Percentiles rank a stretch among this genome's conserved stretches.
phyloP scores from a whole-genome alignment of 1,140 invertebrate genomes.

The Hylaeus anthracinus region DNA sequence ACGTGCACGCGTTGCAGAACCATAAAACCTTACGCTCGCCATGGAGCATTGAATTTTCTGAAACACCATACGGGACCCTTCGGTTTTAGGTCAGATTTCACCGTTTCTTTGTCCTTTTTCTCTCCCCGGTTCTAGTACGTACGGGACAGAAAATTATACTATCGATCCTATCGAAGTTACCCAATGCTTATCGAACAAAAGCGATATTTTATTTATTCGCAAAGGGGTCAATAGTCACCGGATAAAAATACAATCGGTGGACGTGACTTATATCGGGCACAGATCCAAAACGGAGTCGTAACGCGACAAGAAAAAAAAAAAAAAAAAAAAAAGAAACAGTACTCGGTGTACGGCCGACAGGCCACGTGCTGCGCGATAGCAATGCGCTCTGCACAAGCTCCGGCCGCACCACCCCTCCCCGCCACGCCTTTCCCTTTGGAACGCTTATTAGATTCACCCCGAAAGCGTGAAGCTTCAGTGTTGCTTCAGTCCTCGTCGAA shows the following conservation, averaged over 20 bases:
- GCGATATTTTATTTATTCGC: background rate
- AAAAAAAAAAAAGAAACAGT: background rate
- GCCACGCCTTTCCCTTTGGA: background rate
- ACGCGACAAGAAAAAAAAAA: background rate
- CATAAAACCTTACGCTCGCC: background rate
- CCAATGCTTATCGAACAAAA: too few relatives aligned
- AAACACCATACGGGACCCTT: too few relatives aligned
- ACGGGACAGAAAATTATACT: too few relatives aligned
- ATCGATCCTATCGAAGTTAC: too few relatives aligned
- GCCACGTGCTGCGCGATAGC: constrained; percentile 70
- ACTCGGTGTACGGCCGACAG: background rate
- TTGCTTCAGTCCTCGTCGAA: constrained; percentile 65
- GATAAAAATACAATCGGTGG: background rate
- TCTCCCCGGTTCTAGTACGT: too few relatives aligned
- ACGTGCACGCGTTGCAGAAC: background rate
- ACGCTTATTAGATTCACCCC: constrained; percentile 56
- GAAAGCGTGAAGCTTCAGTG: constrained; percentile 60
- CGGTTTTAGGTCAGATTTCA: too few relatives aligned
- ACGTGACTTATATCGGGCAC: background rate
- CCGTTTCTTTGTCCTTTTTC: too few relatives aligned
- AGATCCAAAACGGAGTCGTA: background rate
- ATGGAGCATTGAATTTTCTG: background rate
- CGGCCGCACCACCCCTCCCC: constrained; percentile 25
- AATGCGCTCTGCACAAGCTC: constrained; percentile 54
- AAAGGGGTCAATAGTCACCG: too few relatives aligned